These are phyloP conservation scores for Chanos chanos DNA, from an alignment of 2,797 vertebrate species.

Conservation along the genomic window DNA sequence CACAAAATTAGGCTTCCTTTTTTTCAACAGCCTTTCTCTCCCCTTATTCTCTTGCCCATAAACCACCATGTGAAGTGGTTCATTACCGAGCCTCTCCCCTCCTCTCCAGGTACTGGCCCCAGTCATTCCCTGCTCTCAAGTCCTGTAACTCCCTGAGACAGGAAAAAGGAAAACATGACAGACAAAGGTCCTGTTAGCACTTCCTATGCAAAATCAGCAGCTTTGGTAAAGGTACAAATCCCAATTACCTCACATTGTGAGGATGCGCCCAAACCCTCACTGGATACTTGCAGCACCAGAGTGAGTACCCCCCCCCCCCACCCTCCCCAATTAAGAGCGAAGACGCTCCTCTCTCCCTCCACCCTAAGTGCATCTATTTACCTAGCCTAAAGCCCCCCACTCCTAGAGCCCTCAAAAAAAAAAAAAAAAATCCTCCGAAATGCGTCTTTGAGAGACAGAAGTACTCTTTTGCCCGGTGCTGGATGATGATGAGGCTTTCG, in stretches of 20 bases:
- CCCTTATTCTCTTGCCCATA: conserved; percentile 75
- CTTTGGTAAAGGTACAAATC: conserved; percentile 98
- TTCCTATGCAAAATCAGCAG: conserved; percentile 99
- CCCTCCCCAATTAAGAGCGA: conserved; percentile 98
- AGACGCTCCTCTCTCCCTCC: conserved; percentile 86
- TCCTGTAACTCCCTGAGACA: conserved; percentile 92
- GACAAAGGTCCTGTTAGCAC: conserved; percentile 99
- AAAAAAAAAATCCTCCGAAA: conserved; percentile 70
- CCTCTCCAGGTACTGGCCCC: conserved; percentile 88
- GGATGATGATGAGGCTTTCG: conserved; percentile 73
- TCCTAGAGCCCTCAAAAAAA: conserved; percentile 48
- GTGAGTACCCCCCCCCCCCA: conserved; percentile 71
- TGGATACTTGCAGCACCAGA: conserved; percentile 61
- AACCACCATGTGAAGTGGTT: conserved; percentile 98
- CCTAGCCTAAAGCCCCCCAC: conserved; percentile 86
- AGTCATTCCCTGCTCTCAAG: conserved; percentile 93
- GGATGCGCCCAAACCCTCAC: conserved; percentile 67
- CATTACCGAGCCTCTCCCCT: conserved; percentile 92
- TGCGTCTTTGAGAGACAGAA: conserved; percentile 87
- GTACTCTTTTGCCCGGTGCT: conserved; percentile 81
- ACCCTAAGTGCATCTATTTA: conserved; percentile 86
- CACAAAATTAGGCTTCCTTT: conserved; percentile 93
- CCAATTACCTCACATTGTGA: conserved; percentile 98
- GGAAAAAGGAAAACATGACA: conserved; percentile 98
- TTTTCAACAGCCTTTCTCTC: conserved; percentile 56